phyloP scores from a whole-genome alignment of 2,888 invertebrate species.

The Aphodius sticticus region DNA sequence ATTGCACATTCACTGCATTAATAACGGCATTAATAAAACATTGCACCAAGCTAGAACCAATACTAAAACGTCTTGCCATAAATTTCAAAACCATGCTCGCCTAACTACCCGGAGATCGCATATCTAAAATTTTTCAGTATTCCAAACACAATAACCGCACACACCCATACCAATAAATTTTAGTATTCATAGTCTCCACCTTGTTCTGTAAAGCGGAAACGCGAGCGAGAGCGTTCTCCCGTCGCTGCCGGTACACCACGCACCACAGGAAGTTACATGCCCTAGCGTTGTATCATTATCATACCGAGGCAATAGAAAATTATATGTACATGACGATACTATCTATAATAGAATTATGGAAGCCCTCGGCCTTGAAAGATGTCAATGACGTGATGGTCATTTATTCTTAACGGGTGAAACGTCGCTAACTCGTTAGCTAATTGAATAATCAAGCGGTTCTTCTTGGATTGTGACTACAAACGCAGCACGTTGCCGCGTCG shows the following conservation, averaged over 20 bases:
- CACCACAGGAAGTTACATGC: not conserved
- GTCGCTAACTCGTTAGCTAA: not conserved
- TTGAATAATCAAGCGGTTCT: not conserved
- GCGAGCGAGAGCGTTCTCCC: not conserved
- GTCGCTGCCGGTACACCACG: not conserved
- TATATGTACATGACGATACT: not conserved
- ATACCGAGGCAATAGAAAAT: not conserved
- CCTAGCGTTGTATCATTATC: not conserved
- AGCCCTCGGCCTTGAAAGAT: constrained; percentile 4
- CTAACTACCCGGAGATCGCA: no score
- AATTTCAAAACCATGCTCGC: no score
- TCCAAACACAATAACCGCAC: not conserved
- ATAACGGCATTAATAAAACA: no score
- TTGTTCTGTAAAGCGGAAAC: not conserved
- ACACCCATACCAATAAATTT: not conserved
- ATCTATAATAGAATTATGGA: not conserved
- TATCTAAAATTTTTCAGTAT: not conserved
- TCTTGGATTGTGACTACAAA: not conserved
- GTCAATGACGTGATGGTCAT: not conserved
- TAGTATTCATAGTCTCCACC: not conserved
- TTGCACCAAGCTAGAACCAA: no score
- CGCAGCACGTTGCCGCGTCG: no score
- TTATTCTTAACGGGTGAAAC: not conserved
- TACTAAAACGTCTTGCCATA: no score
- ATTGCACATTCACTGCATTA: no score